phyloP scores from a whole-genome alignment of 2,113 vertebrate species.

The Emydocephalus ijimae region DNA sequence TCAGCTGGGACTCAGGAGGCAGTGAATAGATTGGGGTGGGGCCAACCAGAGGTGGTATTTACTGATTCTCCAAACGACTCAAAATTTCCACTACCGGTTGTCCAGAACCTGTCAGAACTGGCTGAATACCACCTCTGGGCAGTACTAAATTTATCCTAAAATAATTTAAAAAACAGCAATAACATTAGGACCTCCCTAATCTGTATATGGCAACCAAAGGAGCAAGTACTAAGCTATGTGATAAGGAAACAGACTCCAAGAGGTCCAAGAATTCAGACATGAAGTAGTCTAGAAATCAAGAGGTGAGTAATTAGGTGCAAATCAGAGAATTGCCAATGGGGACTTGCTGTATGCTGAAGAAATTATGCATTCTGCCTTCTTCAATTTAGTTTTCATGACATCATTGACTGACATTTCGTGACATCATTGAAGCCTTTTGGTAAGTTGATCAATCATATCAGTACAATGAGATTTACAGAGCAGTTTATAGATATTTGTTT shows the following conservation, averaged over 20 bases:
- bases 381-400: neutral
- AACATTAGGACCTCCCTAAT: neutral
- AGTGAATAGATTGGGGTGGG: too few relatives aligned
- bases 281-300: neutral
- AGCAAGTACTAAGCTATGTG: neutral
- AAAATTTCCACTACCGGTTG: too few relatives aligned
- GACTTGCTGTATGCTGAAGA: neutral
- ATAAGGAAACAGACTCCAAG: neutral
- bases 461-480: neutral
- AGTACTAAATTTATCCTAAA: neutral
- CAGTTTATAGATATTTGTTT: neutral
- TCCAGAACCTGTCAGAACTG: too few relatives aligned
- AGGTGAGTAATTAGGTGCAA: neutral
- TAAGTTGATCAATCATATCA: too few relatives aligned
- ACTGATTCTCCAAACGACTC: too few relatives aligned
- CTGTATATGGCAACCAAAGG: neutral
- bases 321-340: neutral
- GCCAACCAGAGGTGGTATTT: too few relatives aligned
- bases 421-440: neutral
- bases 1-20: too few relatives aligned
- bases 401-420: neutral
- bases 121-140: too few relatives aligned
- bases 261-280: neutral
- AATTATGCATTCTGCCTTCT: neutral
- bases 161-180: neutral